Base-by-base conservation (phyloP, 2,797 vertebrate genomes). In the Pteronotus mesoamericanus region DNA sequence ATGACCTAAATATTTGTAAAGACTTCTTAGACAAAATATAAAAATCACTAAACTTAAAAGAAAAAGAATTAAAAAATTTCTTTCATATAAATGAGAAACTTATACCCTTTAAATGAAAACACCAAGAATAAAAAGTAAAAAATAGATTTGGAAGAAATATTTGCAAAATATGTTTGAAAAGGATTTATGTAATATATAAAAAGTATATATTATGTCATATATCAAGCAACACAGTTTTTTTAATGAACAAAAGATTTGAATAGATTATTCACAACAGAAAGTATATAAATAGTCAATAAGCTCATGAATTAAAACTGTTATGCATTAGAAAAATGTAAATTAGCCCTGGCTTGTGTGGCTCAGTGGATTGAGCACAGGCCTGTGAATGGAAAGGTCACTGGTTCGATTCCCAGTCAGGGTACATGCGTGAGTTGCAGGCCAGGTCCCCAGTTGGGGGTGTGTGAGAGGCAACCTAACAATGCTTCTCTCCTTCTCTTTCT, bases 81-180 rank as follows among this genome's bases (percentile, higher is more conserved):
- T 44, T 80, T 85, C 9, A n/a, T 83, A 29, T 61, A 71, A 61
- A 75, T 79, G 84, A 80, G 15, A 82, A 90, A 92, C 19, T 55
- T 71, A 12, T 71, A 42, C 12, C 84, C 48, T 79, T 94, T 46
- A 42, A 88, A 96, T 94, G 55, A 59, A 14, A 78, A 26, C 4
- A 34, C 69, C 74, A 90, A 78, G 75, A 75, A 85, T 66, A 75
- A 94, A 96, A 89, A 51, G 3, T 42, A 89, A 95, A 39, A 18
- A 26, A 68, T 9, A 90, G 32, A 66, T 29, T 87, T 21, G 42
- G 32, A 91, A 72, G 9, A 87, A 84, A 34, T 74, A 3, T 74
- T 80, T 46, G 34, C 19, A 77, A 87, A 37, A 74, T 37, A 46
- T 75, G 64, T 69, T 9, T 80, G 6, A 77, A 85, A 93, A 69